Conservation (phyloP, 1,140 invertebrate genomes). For the Theocolax elegans region DNA sequence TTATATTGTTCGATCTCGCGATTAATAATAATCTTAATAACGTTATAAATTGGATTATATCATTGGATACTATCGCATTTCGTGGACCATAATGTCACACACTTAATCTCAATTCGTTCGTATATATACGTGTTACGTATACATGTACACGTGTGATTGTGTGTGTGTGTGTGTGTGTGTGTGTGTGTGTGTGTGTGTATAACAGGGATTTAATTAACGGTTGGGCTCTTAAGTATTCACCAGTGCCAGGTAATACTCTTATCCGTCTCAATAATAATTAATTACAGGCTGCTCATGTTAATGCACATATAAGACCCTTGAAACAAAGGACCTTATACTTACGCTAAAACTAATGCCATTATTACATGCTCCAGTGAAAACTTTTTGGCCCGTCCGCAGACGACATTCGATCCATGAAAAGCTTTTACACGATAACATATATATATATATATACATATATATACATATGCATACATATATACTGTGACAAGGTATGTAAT, state of each 20-base stretch:
- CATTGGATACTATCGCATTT: not conserved
- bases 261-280: constrained; percentile 36
- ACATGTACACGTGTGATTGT: no score
- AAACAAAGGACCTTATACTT: constrained; percentile 12
- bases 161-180: no score
- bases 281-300: constrained; percentile 5
- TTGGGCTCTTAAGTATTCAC: constrained; percentile 2
- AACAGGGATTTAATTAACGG: constrained; percentile 17
- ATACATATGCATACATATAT: no score
- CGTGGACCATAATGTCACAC: not conserved
- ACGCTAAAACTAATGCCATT: no score
- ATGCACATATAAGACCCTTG: not conserved
- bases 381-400: no score
- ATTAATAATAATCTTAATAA: not conserved
- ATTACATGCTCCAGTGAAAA: no score
- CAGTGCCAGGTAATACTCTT: constrained; percentile 16
- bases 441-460: no score
- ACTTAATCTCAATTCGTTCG: not conserved
- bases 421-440: no score
- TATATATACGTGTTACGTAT: not conserved
- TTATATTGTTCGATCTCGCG: no score
- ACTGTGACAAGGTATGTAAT: no score
- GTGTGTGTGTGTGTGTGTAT: no score
- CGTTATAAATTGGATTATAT: constrained; percentile 9
- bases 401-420: no score